Conservation (phyloP, 2,888 invertebrate species). For the Drosophila antonietae region DNA sequence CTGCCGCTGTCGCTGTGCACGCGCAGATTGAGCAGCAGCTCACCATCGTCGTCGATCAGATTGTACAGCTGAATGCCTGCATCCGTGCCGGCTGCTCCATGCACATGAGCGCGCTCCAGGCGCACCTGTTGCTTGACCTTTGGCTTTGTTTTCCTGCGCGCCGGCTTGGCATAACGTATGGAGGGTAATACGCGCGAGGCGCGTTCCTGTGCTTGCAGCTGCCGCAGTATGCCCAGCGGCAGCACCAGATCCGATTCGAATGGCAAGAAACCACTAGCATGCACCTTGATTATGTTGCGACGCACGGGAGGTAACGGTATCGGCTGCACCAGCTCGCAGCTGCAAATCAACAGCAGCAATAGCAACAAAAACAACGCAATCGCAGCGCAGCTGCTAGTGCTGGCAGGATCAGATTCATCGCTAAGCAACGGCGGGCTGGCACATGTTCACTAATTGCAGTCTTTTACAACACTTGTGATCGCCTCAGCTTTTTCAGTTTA, state of each 20-base stretch:
- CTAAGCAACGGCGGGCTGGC: not conserved
- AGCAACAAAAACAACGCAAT: slow-evolving; percentile 14
- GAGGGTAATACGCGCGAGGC: slow-evolving; percentile 33
- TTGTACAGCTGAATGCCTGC: slow-evolving; percentile 59
- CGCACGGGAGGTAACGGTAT: slow-evolving; percentile 17
- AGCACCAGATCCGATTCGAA: slow-evolving; percentile 67
- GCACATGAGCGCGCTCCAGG: slow-evolving; percentile 55
- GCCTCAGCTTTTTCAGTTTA: not conserved
- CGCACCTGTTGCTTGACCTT: slow-evolving; percentile 59
- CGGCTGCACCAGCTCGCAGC: slow-evolving; percentile 9
- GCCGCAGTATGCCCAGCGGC: slow-evolving; percentile 61
- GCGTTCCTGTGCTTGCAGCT: slow-evolving; percentile 67
- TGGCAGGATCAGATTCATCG: slow-evolving; percentile 20
- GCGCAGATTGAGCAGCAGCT: slow-evolving; percentile 63
- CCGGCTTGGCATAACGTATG: not conserved
- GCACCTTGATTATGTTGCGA: slow-evolving; percentile 64
- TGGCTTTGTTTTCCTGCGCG: slow-evolving; percentile 12
- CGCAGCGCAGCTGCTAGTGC: slow-evolving; percentile 6
- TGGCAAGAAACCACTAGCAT: slow-evolving; percentile 65
- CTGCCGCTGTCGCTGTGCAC: slow-evolving; percentile 53
- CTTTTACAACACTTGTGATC: slow-evolving; percentile 17
- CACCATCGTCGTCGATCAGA: slow-evolving; percentile 72
- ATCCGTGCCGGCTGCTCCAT: slow-evolving; percentile 10
- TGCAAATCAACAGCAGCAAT: slow-evolving; percentile 17
- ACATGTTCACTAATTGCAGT: slow-evolving; percentile 24